These are phyloP conservation scores for human (Homo sapiens) DNA, from an alignment of 2,113 vertebrate genomes.

Conservation along the genomic window GRCh38 chrY:11779501-11780000, in stretches of 20 bases:
- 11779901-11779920: background rate
- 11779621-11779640: background rate
- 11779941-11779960: background rate
- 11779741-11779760: background rate
- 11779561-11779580: background rate
- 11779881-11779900: background rate
- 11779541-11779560: background rate
- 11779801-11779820: background rate
- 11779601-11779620: background rate
- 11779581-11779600: background rate
- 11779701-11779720: background rate
- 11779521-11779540: background rate
- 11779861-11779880: background rate
- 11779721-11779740: background rate
- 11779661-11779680: background rate
- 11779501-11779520: no score
- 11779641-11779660: background rate
- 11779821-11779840: background rate
- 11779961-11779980: slow-evolving; percentile 15
- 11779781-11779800: background rate
- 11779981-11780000: background rate
- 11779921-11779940: background rate
- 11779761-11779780: background rate
- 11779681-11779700: background rate
- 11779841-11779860: background rate